Evolutionary conservation across 2,113 vertebrate genomes (phyloP).

Genomic region (Ahaetulla prasina): DNA sequence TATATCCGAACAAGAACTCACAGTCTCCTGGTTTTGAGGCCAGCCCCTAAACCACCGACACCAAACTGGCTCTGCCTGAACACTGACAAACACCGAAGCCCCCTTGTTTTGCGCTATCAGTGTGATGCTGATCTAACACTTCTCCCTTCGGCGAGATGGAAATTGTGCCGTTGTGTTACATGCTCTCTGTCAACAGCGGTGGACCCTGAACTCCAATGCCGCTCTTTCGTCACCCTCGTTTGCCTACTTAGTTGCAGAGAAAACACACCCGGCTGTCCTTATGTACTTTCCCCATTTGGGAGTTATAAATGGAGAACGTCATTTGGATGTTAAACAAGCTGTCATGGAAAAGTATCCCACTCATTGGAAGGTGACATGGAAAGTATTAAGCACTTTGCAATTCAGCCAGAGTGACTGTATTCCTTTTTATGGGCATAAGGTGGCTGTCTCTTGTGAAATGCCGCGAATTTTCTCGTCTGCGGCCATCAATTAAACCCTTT

Average conservation of each 20-base stretch:
- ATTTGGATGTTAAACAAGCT: conserved; percentile 35
- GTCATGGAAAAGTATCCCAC: conserved; percentile 8
- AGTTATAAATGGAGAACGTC: conserved; percentile 13
- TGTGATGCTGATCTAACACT: not conserved
- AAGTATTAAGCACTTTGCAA: not conserved
- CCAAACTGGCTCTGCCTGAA: not conserved
- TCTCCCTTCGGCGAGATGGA: not conserved
- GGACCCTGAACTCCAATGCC: not conserved
- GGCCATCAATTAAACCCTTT: not conserved
- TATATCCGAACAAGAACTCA: not conserved
- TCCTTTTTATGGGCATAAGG: not conserved
- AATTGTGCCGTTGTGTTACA: not conserved
- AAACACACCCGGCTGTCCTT: rapidly evolving
- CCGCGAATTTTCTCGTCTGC: rapidly evolving
- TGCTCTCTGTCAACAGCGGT: not conserved
- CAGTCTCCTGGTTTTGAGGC: not conserved
- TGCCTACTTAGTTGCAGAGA: not conserved
- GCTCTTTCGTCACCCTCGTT: too few relatives aligned
- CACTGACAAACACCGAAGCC: not conserved
- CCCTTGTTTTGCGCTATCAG: not conserved
- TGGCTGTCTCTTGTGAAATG: not conserved
- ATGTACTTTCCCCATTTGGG: not conserved
- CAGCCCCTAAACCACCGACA: not conserved
- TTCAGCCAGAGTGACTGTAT: conserved; percentile 19
- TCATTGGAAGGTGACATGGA: not conserved